Conservation (phyloP, 2,888 invertebrate species). For the Perizoma affinitatum region DNA sequence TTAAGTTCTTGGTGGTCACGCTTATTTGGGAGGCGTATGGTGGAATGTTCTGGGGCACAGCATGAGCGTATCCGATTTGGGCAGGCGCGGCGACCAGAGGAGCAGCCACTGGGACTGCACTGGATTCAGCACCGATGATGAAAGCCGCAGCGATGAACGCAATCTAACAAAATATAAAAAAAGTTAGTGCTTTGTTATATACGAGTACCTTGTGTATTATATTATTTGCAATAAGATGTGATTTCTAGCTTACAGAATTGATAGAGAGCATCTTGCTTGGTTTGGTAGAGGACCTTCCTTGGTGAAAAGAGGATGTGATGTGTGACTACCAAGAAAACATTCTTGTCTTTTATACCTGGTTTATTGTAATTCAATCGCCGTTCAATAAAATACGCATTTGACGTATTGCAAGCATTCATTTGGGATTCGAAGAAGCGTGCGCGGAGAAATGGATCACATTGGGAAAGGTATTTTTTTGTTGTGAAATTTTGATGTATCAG, state of each 20-base stretch:
- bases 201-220: background rate
- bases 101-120: constrained; percentile 62
- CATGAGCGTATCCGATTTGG: constrained; percentile 82
- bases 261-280: constrained; percentile 78
- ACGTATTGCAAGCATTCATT: constrained; percentile 72
- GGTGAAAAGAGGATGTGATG: constrained; percentile 70
- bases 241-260: constrained; percentile 72
- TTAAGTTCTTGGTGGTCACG: constrained; percentile 76
- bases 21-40: constrained; percentile 86
- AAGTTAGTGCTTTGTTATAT: background rate
- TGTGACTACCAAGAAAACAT: constrained; percentile 67
- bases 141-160: constrained; percentile 72
- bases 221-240: background rate
- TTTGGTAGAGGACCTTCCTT: constrained; percentile 73
- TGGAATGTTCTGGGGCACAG: constrained; percentile 85
- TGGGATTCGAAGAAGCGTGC: constrained; percentile 74
- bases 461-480: constrained; percentile 62
- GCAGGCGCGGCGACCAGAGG: constrained; percentile 81
- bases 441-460: constrained; percentile 80
- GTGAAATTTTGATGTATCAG: constrained; percentile 57
- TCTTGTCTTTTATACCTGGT: constrained; percentile 72
- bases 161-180: constrained; percentile 54
- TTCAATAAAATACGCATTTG: constrained; percentile 71
- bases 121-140: constrained; percentile 64
- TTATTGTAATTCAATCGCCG: constrained; percentile 76